Evolutionary conservation across 35 echinoderm and acorn worm genomes (phyloP).

Genomic region (Apostichopus japonicus): DNA sequence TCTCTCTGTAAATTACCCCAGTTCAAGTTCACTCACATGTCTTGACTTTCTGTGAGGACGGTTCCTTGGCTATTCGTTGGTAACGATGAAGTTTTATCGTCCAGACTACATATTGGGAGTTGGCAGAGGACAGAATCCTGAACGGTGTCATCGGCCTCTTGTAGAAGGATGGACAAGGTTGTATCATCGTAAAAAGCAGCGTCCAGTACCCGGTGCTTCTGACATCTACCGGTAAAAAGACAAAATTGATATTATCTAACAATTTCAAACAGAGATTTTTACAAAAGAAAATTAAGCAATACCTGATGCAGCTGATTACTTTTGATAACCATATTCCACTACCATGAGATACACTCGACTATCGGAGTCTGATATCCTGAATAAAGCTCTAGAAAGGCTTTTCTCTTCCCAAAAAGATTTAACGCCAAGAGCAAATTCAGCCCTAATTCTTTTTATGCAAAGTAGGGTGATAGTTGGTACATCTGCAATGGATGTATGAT

Average conservation of each 20-base stretch:
- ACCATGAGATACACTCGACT: too few species aligned
- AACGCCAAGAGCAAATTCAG: too few species aligned
- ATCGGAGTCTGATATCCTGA: too few species aligned
- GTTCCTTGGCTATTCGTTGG: slow-evolving; percentile 23
- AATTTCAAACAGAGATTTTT: neutral
- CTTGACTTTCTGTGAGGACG: slow-evolving; percentile 35
- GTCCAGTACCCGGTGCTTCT: slow-evolving; percentile 77
- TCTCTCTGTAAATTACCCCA: too few species aligned
- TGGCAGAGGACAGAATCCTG: slow-evolving; percentile 77
- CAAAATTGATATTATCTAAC: neutral
- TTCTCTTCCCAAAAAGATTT: too few species aligned
- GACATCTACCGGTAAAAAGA: slow-evolving; percentile 54
- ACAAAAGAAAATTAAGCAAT: too few species aligned
- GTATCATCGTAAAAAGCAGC: slow-evolving; percentile 82
- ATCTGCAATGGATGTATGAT: too few species aligned
- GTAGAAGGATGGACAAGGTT: slow-evolving; percentile 83
- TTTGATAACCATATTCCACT: too few species aligned
- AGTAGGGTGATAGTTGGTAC: too few species aligned
- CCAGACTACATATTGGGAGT: slow-evolving; percentile 51
- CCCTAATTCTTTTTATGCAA: too few species aligned
- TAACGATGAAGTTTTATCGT: slow-evolving; percentile 45
- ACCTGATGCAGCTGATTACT: too few species aligned
- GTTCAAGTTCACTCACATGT: slow-evolving; percentile 55
- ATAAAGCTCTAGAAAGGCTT: too few species aligned
- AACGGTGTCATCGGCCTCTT: slow-evolving; percentile 62